phyloP scores from a whole-genome alignment of 2,113 vertebrate genomes.

The Delphinapterus leucas region DNA sequence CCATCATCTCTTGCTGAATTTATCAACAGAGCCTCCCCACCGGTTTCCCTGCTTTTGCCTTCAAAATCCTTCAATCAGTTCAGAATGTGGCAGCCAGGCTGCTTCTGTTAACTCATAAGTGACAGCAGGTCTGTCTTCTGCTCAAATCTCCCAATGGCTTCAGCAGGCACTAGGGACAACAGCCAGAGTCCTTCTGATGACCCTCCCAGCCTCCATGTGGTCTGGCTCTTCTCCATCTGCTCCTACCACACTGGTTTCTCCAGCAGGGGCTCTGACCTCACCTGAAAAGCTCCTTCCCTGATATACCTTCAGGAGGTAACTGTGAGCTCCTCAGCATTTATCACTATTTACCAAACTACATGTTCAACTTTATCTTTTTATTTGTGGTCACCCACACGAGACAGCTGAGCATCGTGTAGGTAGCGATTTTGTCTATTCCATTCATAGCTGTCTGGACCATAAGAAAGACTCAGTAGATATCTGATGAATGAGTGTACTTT shows the following conservation, averaged over 20 bases:
- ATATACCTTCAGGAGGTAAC: neutral
- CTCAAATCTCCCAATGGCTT: neutral
- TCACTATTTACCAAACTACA: accelerated
- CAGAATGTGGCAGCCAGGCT: neutral
- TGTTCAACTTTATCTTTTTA: neutral
- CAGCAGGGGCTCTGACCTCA: neutral
- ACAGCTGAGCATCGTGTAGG: neutral
- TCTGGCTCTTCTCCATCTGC: neutral
- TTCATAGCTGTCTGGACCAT: neutral
- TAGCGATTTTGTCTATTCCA: neutral
- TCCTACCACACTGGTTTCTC: no score
- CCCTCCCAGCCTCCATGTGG: accelerated
- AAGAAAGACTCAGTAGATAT: neutral
- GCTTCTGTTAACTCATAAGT: neutral
- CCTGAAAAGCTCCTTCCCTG: neutral
- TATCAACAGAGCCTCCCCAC: neutral
- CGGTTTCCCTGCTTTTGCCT: no score
- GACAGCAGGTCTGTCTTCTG: neutral
- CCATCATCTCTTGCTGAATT: neutral
- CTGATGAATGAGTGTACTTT: neutral
- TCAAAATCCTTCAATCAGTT: neutral
- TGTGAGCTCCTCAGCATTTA: neutral
- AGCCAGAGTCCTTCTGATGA: neutral
- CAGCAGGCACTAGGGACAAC: accelerated
- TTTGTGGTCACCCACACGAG: neutral